Base-by-base conservation (phyloP, 2,797 vertebrate species). In the Gymnothorax reevesii region DNA sequence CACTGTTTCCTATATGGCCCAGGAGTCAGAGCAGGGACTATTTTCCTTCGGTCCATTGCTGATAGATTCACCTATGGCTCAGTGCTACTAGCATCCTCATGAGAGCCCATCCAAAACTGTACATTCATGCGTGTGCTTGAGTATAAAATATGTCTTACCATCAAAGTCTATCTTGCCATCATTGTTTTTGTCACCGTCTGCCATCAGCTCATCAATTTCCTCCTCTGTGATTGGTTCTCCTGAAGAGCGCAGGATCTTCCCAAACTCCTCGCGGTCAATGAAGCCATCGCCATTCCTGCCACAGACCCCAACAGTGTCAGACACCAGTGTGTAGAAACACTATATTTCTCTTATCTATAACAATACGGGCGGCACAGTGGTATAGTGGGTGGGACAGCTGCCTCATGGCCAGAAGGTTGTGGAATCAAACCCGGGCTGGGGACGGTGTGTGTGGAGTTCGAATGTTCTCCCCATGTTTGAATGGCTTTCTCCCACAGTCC, bases 181-280 rank as follows among this genome's bases (percentile, higher is more conserved):
- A 22, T 87, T 87, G 88, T 88, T 88, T 83, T 88, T 88, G 88
- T 88, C 88, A 5, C 88, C 88, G 8, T 88, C 88, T 27, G 82
- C 83, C 82, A 88, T 88, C 82, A 88, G 86, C 71, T 87, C 86
- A 42, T 88, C 87, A 1, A 88, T 84, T 64, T 88, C 88, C 52
- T 87, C 82, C 20, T 88, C 88, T 60, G 88, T 15, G 3, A 88
- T 73, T 9, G 91, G 0, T 93, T 99, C 98, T 0, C 98, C 98
- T 0, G 96, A 96, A 89, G 96, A 96, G 89, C 94, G 95, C 95
- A 99, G 97, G 94, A 99, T 98, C 90, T 95, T 93, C 0, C 96
- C 94, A 92, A 99, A 97, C 94, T 99, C 98, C 7, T 99, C 98
- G 0, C 97, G 96, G 89, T 99, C 98, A 3, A 99, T 98, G 95